Conservation (phyloP, 2,797 vertebrate species). For the Macropus fuliginosus region DNA sequence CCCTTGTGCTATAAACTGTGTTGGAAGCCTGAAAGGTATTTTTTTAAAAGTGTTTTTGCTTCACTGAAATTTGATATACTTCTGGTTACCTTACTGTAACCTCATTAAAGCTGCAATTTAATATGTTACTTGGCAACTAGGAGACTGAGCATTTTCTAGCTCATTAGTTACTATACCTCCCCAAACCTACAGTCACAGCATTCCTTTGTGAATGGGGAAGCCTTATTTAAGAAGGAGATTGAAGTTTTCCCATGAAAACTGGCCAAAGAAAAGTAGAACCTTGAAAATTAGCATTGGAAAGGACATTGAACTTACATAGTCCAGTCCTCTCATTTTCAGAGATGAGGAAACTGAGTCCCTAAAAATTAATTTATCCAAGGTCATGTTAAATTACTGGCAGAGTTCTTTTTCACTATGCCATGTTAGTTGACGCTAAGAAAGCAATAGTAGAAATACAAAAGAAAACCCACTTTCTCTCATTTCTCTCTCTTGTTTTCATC, state of each 20-base stretch:
- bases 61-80: constrained; percentile 75
- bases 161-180: constrained; percentile 65
- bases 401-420: not conserved
- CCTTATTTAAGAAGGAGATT: constrained; percentile 64
- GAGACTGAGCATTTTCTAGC: constrained; percentile 66
- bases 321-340: not conserved
- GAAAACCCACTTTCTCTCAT: not conserved
- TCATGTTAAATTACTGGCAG: not conserved
- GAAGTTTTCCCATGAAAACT: constrained; percentile 25
- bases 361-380: not conserved
- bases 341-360: not conserved
- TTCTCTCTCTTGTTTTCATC: not conserved
- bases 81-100: constrained; percentile 74
- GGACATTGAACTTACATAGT: not conserved
- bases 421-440: not conserved
- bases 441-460: not conserved
- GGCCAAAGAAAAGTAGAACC: constrained; percentile 53
- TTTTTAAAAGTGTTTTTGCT: constrained; percentile 71
- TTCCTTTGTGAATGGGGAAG: constrained; percentile 39
- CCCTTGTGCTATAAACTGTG: constrained; percentile 16
- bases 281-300: not conserved
- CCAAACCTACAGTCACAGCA: constrained; percentile 37
- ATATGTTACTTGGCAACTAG: constrained; percentile 74
- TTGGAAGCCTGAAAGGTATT: constrained; percentile 50
- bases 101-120: constrained; percentile 77